Base-by-base conservation (phyloP, 2,113 vertebrate species). In the Ictidomys tridecemlineatus region DNA sequence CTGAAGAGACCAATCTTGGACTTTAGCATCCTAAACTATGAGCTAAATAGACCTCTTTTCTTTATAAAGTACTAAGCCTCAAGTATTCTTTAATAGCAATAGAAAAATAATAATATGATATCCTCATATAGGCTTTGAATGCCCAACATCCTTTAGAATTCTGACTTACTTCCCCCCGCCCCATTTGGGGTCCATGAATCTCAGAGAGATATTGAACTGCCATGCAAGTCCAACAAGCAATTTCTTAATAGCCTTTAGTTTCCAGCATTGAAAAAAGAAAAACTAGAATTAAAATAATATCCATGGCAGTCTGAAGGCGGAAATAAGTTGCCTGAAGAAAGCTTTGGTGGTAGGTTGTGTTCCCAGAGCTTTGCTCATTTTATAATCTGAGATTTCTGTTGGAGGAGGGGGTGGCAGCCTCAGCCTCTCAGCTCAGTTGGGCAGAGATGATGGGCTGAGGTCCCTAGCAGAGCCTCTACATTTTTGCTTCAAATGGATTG, bases 161-260 rank as follows among this genome's bases (percentile, higher is more conserved):
- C 8, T 28, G 26, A 28, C 26, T 82, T 48, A 72, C 1, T 22
- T 7, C 10, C 77, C 48, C 12, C 48, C 48, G n/a, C 48, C 48
- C 48, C 48, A 51, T 77, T 12, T 48, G 26, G 34, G 17, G n/a
- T 53, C 67, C 9, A 65, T 0, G 91, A 69, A 51, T 30, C 20
- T 92, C 18, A 56, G 22, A 73, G 45, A n/a, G 72, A 48, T 42
- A 73, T 26, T 39, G 51, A 9, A 45, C 65, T 77, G 58, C 39
- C 18, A 1, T 76, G n/a, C n/a, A 91, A 91, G 24, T 13, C 32
- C 72, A 58, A 83, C n/a, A 87, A 85, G 30, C 9, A 73, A 53
- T 82, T 94, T 76, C 45, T 96, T n/a, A 76, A 5, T n/a, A 77
- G 26, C 24, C 76, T 95, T 34, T 92, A 76, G 86, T 61, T 30